Evolutionary conservation across 2,797 vertebrate species (phyloP).

Genomic region (Xenops minutus): DNA sequence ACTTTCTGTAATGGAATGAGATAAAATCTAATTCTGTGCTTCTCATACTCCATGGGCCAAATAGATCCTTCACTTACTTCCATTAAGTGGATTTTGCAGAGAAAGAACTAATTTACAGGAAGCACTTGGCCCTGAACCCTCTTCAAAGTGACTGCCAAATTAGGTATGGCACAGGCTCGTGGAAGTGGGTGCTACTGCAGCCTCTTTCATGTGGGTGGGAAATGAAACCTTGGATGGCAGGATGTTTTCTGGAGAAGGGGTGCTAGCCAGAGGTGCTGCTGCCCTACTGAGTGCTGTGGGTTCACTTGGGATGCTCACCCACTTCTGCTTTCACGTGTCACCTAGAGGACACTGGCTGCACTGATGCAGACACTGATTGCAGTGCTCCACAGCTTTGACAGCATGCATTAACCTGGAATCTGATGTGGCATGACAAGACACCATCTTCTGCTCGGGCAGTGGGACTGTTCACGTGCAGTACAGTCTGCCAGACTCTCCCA

Average conservation of each 20-base stretch:
- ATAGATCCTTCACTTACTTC: not conserved
- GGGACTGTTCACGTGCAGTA: not conserved
- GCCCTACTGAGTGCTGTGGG: not conserved
- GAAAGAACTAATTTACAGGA: not conserved
- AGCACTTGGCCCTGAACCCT: not conserved
- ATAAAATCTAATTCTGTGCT: not conserved
- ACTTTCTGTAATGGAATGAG: not conserved
- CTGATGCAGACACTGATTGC: not conserved
- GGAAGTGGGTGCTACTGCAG: not conserved
- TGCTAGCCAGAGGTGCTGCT: not conserved
- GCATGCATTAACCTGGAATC: not conserved
- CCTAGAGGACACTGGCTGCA: rapidly evolving
- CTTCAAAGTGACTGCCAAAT: not conserved
- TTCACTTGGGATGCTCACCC: not conserved
- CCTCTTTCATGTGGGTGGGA: not conserved
- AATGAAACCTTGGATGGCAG: not conserved
- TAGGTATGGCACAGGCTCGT: rapidly evolving
- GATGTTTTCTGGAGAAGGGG: not conserved
- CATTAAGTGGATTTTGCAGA: not conserved
- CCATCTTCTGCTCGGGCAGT: not conserved
- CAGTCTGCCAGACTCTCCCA: not conserved
- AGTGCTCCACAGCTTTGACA: not conserved
- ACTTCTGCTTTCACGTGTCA: not conserved
- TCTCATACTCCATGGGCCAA: not conserved
- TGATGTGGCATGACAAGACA: not conserved